Conservation (phyloP, 2,888 invertebrate genomes). For the Liodrosophila aerea region DNA sequence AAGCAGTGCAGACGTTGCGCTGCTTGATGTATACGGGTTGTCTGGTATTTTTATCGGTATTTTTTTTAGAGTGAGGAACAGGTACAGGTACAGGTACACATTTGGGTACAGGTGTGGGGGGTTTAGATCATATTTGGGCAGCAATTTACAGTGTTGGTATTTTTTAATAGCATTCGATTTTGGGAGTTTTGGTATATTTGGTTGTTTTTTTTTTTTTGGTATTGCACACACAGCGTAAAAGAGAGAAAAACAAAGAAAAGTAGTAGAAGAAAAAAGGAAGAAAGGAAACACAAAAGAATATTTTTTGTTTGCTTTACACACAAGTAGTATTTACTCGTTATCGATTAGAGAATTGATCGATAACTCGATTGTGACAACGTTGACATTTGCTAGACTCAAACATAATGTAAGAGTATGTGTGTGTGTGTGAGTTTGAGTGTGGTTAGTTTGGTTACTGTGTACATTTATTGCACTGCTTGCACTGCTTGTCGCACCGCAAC, state of each 20-base stretch:
- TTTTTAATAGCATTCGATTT: constrained; percentile 33
- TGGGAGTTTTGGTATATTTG: constrained; percentile 7
- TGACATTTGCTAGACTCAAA: constrained; percentile 46
- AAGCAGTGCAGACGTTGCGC: constrained; percentile 47
- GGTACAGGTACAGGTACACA: constrained; percentile 6
- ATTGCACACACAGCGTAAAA: constrained; percentile 73
- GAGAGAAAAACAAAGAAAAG: constrained; percentile 67
- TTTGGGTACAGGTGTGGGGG: constrained; percentile 18
- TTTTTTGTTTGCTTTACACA: constrained; percentile 55
- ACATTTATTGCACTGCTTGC: constrained; percentile 31
- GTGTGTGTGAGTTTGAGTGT: constrained; percentile 14
- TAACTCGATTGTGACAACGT: constrained; percentile 35
- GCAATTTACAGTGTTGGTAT: constrained; percentile 30
- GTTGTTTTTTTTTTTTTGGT: constrained; percentile 33
- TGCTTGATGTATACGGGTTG: constrained; percentile 56
- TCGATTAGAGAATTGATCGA: constrained; percentile 22
- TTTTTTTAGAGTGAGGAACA: constrained; percentile 5
- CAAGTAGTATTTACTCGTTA: constrained; percentile 9
- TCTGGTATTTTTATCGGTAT: constrained; percentile 37
- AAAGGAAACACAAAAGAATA: constrained; percentile 70
- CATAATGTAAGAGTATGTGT: constrained; percentile 32
- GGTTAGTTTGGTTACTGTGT: constrained; percentile 8
- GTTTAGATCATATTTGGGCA: constrained; percentile 21
- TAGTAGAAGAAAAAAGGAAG: constrained; percentile 68
- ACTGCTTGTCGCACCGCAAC: constrained; percentile 23